Evolutionary conservation across 2,797 vertebrate species (phyloP), one percentile per base, ranked within the genome.

Genomic region (Alauda arvensis): DNA sequence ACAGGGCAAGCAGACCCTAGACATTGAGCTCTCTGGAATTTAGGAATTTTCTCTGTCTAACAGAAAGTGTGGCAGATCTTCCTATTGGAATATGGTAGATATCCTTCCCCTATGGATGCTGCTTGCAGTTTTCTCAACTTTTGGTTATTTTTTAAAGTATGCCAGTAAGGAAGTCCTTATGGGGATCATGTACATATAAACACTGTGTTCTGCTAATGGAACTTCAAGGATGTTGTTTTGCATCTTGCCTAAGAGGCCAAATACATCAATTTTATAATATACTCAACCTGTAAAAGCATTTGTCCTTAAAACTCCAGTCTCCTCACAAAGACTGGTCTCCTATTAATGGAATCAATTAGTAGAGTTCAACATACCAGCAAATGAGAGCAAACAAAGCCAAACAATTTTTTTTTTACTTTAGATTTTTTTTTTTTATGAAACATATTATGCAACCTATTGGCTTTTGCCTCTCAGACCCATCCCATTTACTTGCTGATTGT

Each of bases 221-320:
- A 93, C 89, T 92, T 95, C 94, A 93, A 96, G 95, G 94, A 93
- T 93, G 83, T 87, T 95, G 85, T 85, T 93, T 93, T 92, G 77
- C 82, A 86, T 92, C 63, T 91, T 89, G 29, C 37, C 39, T 94
- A 76, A 95, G 79, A 94, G 91, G 85, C 72, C 89, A 93, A 93
- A 93, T 91, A 63, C 85, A 88, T 94, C 85, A 72, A 90, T 89
- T 94, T 94, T 74, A 65, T 77, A 87, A 87, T 83, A 91, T 79
- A 20, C 65, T 88, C 68, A 85, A 67, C 49, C 88, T 87, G 76
- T 78, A 92, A 95, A 93, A 94, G 85, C 91, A 85, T 94, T 91
- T 89, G 88, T 92, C 85, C 92, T 92, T 91, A 94, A 90, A 92
- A 95, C 65, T 88, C 85, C 40, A 46, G 40, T 51, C 48, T 77